Conservation (phyloP, 2,888 invertebrate species). For the Papilio protenor region DNA sequence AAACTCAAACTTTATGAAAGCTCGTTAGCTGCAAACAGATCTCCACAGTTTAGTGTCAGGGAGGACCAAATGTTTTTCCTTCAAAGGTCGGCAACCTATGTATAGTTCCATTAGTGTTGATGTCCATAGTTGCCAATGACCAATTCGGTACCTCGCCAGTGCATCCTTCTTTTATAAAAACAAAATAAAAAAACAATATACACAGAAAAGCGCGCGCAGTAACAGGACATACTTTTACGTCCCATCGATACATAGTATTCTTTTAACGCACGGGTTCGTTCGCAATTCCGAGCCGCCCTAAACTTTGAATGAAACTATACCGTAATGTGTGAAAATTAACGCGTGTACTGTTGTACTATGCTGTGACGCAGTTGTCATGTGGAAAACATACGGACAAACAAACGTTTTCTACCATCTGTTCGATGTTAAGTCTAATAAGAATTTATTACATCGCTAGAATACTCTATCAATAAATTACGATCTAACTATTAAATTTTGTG, state of each 20-base stretch:
- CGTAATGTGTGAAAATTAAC: slow-evolving; percentile 37
- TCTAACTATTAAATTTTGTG: background rate
- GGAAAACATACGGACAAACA: slow-evolving; percentile 26
- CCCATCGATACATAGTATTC: background rate
- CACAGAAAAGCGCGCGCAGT: background rate
- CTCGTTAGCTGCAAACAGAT: background rate
- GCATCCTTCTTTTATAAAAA: background rate
- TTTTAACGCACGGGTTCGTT: background rate
- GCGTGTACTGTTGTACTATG: slow-evolving; percentile 12
- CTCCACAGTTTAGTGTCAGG: background rate
- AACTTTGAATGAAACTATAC: background rate
- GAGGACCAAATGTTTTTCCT: too few relatives aligned
- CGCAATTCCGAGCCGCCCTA: background rate
- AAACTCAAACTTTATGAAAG: background rate
- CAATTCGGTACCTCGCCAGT: too few relatives aligned
- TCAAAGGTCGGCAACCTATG: too few relatives aligned
- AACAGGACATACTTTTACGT: background rate
- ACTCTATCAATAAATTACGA: background rate
- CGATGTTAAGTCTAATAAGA: slow-evolving; percentile 5
- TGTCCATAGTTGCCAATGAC: too few relatives aligned
- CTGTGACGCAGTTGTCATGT: slow-evolving; percentile 22
- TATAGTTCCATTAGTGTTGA: too few relatives aligned
- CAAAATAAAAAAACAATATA: background rate
- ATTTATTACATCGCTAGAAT: slow-evolving; percentile 7
- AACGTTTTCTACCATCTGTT: slow-evolving; percentile 19